Percentiles rank a stretch among this genome's conserved stretches.
phyloP scores from a whole-genome alignment of 2,888 invertebrate species.

The Diarsia dahlii region DNA sequence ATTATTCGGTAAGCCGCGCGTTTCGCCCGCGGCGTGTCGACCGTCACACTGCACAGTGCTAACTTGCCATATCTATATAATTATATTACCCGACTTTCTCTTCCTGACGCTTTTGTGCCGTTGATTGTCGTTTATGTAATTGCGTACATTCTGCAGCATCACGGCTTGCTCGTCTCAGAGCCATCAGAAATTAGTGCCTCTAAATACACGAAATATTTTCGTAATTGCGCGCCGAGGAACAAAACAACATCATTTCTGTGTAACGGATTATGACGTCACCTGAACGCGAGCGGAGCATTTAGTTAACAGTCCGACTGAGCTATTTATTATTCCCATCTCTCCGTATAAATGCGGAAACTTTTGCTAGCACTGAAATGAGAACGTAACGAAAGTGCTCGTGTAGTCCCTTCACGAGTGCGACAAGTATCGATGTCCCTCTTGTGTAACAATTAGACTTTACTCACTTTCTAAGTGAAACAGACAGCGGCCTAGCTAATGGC shows the following conservation, averaged over 20 bases:
- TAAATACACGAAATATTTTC: slow-evolving; percentile 81
- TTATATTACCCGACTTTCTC: slow-evolving; percentile 86
- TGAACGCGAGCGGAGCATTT: slow-evolving; percentile 60
- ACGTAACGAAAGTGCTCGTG: slow-evolving; percentile 57
- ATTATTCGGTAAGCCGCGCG: slow-evolving; percentile 67
- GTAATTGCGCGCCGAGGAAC: slow-evolving; percentile 78
- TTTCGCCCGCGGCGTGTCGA: slow-evolving; percentile 68
- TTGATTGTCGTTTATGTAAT: slow-evolving; percentile 89
- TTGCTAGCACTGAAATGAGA: slow-evolving; percentile 58
- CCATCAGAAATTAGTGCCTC: slow-evolving; percentile 79
- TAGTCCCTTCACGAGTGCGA: slow-evolving; percentile 68
- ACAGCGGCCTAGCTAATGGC: slow-evolving; percentile 74
- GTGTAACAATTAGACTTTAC: slow-evolving; percentile 79
- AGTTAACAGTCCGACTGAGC: slow-evolving; percentile 54
- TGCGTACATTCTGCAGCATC: slow-evolving; percentile 80
- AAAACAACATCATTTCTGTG: slow-evolving; percentile 75
- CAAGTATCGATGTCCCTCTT: slow-evolving; percentile 78
- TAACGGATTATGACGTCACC: slow-evolving; percentile 66
- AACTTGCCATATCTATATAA: slow-evolving; percentile 85
- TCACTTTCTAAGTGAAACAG: slow-evolving; percentile 85
- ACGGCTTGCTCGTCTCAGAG: slow-evolving; percentile 73
- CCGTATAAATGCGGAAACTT: slow-evolving; percentile 55
- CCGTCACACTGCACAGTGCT: slow-evolving; percentile 72
- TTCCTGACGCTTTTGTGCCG: slow-evolving; percentile 82
- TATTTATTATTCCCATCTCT: slow-evolving; percentile 64